Evolutionary conservation across 2,113 vertebrate species (phyloP).

Genomic region (Paradisaea rubra): DNA sequence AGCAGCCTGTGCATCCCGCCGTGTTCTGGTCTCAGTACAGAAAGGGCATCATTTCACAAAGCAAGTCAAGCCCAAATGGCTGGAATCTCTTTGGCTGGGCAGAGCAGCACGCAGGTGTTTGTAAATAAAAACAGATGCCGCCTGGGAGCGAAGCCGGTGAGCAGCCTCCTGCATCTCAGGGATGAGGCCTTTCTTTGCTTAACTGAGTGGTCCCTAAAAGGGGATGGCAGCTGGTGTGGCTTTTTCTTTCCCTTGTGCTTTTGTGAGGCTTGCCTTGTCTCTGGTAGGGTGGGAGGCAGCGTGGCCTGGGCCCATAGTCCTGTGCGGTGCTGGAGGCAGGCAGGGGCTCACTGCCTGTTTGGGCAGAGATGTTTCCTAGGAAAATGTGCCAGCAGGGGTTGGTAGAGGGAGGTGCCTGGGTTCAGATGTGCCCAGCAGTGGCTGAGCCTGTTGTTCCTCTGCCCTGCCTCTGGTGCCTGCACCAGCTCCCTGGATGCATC

Average conservation of each 20-base stretch:
- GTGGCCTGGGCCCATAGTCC: neutral
- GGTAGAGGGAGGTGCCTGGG: fast-evolving
- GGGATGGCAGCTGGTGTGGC: neutral
- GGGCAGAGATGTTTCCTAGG: fast-evolving
- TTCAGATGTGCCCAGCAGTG: neutral
- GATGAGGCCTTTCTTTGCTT: neutral
- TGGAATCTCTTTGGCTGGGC: neutral
- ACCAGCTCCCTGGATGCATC: neutral
- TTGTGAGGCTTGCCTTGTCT: neutral
- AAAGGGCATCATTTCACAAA: neutral
- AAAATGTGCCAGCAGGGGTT: neutral
- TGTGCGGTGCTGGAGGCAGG: neutral
- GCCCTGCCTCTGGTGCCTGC: neutral
- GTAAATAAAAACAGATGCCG: neutral
- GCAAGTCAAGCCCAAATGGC: neutral
- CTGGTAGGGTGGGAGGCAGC: neutral
- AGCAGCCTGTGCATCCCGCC: fast-evolving
- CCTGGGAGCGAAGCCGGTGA: neutral
- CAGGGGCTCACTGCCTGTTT: neutral
- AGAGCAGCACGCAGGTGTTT: neutral
- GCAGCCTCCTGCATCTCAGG: neutral
- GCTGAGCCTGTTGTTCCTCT: fast-evolving
- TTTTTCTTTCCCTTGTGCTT: neutral
- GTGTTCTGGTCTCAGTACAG: neutral
- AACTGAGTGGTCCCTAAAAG: neutral